phyloP scores from a whole-genome alignment of 1,140 invertebrate species.

The Cyphomyrmex costatus region DNA sequence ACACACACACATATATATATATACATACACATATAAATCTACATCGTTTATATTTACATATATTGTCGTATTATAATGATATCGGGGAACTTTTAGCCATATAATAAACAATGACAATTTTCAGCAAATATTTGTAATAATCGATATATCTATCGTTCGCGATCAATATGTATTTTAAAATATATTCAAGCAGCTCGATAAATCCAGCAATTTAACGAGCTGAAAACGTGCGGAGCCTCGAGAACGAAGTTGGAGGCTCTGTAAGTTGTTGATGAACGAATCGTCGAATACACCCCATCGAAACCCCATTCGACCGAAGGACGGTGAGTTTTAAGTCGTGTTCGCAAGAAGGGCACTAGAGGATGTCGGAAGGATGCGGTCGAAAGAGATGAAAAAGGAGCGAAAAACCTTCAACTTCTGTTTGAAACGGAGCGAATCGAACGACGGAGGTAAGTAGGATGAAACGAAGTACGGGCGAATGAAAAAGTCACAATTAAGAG shows the following conservation, averaged over 20 bases:
- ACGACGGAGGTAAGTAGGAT: constrained; percentile 74
- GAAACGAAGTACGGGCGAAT: constrained; percentile 68
- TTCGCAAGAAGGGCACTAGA: constrained; percentile 76
- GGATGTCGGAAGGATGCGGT: constrained; percentile 72
- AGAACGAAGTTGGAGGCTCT: constrained; percentile 73
- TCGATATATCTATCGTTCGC: neutral
- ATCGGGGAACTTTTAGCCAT: neutral
- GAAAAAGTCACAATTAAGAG: constrained; percentile 70
- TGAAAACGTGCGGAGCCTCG: constrained; percentile 67
- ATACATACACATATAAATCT: neutral
- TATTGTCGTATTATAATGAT: neutral
- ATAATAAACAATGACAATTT: constrained; percentile 15
- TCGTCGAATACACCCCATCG: constrained; percentile 77
- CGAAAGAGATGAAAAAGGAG: constrained; percentile 69
- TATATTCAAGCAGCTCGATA: constrained; percentile 68
- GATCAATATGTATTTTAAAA: constrained; percentile 65
- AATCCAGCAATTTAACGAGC: constrained; percentile 73
- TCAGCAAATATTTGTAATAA: constrained; percentile 23
- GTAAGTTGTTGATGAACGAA: constrained; percentile 73
- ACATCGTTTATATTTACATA: neutral
- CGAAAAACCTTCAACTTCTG: constrained; percentile 65
- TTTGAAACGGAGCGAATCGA: constrained; percentile 64
- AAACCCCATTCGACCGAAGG: constrained; percentile 74
- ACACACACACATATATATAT: neutral
- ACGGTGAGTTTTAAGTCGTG: constrained; percentile 77